Evolutionary conservation across 2,797 vertebrate species (phyloP).

Genomic region (Intellagama lesueurii): DNA sequence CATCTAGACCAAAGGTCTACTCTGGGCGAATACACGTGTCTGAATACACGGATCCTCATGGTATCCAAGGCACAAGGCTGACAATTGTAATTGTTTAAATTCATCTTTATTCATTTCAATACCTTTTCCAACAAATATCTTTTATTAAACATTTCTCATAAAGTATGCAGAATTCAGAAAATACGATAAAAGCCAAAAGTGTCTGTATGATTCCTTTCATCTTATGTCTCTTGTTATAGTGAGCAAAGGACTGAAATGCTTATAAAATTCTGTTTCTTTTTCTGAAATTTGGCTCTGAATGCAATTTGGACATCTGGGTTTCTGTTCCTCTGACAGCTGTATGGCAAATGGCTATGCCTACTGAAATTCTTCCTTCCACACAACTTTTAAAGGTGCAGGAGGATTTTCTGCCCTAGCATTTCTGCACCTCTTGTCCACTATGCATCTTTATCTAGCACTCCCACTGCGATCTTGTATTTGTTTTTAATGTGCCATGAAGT

Average conservation of each 20-base stretch:
- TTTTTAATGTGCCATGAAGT: neutral
- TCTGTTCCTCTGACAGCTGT: neutral
- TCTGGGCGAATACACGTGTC: too few relatives aligned
- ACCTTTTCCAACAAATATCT: neutral
- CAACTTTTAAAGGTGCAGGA: neutral
- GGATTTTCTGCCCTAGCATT: neutral
- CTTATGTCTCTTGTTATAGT: neutral
- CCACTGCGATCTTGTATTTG: neutral
- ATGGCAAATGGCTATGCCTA: neutral
- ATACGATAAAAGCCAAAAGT: neutral
- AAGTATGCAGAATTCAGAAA: neutral
- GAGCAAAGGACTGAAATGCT: neutral
- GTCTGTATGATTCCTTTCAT: neutral
- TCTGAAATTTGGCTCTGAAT: neutral
- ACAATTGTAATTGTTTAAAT: too few relatives aligned
- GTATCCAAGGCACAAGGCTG: too few relatives aligned
- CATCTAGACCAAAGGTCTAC: too few relatives aligned
- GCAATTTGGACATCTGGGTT: neutral
- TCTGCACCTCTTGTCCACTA: neutral
- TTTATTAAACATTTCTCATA: neutral
- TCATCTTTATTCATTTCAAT: neutral
- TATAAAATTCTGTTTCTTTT: neutral
- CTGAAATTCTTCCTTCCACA: neutral
- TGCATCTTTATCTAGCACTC: neutral
- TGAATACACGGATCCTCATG: too few relatives aligned